Base-by-base conservation (phyloP, 2,888 invertebrate genomes). In the Sinohyriopsis cumingii region DNA sequence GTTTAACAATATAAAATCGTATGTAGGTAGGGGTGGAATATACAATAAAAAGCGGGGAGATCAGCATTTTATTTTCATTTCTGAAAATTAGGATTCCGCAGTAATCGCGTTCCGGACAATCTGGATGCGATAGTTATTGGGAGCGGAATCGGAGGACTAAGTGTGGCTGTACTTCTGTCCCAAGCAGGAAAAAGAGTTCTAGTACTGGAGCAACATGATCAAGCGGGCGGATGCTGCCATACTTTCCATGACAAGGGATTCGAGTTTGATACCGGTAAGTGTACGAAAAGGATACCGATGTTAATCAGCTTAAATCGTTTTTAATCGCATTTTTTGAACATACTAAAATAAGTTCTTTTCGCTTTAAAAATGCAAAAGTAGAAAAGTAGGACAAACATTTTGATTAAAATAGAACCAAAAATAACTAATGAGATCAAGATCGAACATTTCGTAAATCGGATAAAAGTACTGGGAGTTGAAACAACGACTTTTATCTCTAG, bases 121-220 rank as follows among this genome's bases (percentile, higher is more conserved):
- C 67, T 86, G 6, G 89, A 90, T 78, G 88, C 83, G 33, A 84
- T 90, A 33, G 81, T 90, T 0, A 83, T 90, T 33, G 90, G 90
- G 22, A 88, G 88, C 76, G 89, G 89, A 6, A 86, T 87, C 33
- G 89, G 90, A 1, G 88, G 89, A 0, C 74, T 90, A 63, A 70
- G 84, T 2, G 75, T 84, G 7, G 90, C 87, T 9, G 84, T 85
- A 24, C 67, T 89, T 15, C 75, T 90, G 72, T 76, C 87, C 22
- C 80, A 84, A 67, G 85, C 86, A 33, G 88, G 89, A n/a, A 86
- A 86, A 72, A 84, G 76, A 65, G 89, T 90, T 15, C 77, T 90
- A 61, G 89, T 90, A 6, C 76, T 90, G 68, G 90, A 90, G 70
- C 89, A 89, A 64, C 89, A 90, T 82, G 89, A 88, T 71, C 87